Base-by-base conservation (phyloP, 2,888 invertebrate genomes). In the Nephrotoma guestfalica region DNA sequence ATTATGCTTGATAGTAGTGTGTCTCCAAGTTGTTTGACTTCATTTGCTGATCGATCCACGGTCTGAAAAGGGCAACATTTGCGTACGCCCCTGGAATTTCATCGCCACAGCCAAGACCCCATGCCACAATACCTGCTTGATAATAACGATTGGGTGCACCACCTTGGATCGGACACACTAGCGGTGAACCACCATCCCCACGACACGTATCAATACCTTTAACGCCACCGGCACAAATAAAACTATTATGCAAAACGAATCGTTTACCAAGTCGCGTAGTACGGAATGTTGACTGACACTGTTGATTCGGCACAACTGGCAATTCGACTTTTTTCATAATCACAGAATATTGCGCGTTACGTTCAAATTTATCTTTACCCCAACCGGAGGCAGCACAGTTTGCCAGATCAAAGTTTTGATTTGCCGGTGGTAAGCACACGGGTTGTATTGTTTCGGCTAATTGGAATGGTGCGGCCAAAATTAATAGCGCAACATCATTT, bases 51-150 rank as follows among this genome's bases (percentile, higher is more conserved):
- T 95, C 95, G 71, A 97, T 95, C 97, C 97, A 97, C 6, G 92
- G 89, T 15, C 95, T 92, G 89, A 94, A 95, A 86, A 92, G 89
- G 0, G 95, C 92, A 0, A 96, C 95, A 89, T 94, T 94, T 0
- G 94, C 94, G 90, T 97, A 97, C 0, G 96, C 96, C 0, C 96
- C 97, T 0, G 97, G 97, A 0, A 95, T 93, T 86, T 88, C 91
- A 88, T 89, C 90, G 0, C 97, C 97, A 89, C 97, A 97, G 2
- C 96, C 96, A 87, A 97, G 95, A n/a, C 97, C 97, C 97, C 97
- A 97, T 0, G 97, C 95, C 0, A 97, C 96, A 9, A 97, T 94
- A 0, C 97, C 97, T 0, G 93, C 93, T 89, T 96, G 94, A 18
- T 94, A 93, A 90, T 95, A 96, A 7, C 94, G 92, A 87, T 93